A percentile compares a stretch with the other conserved stretches of the same genome.
Evolutionary conservation across 2,113 vertebrate species (phyloP).

Genomic region (Rynchops niger): DNA sequence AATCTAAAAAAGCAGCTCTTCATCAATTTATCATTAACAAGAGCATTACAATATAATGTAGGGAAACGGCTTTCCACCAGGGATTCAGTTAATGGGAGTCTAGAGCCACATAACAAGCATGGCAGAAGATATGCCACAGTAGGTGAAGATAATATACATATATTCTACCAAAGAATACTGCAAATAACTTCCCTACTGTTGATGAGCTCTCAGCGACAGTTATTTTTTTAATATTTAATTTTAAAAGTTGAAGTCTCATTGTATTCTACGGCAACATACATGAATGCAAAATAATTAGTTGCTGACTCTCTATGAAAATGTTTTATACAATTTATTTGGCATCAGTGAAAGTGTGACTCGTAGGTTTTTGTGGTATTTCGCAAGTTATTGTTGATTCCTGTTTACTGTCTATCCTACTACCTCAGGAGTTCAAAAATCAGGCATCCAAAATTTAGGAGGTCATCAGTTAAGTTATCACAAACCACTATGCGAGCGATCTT

Average conservation of each 20-base stretch:
- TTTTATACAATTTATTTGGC: conserved; percentile 1
- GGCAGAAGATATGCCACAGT: conserved; percentile 66
- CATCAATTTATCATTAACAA: conserved; percentile 96
- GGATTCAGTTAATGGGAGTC: conserved; percentile 83
- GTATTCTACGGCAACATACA: conserved; percentile 3
- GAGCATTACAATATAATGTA: conserved; percentile 83
- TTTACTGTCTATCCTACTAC: background rate
- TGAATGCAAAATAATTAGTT: background rate
- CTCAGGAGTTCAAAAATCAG: background rate
- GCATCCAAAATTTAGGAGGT: background rate
- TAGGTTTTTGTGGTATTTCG: background rate
- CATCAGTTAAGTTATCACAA: background rate
- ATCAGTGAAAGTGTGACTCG: background rate
- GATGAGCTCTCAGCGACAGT: conserved; percentile 28
- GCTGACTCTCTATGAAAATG: background rate
- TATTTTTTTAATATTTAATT: conserved; percentile 26
- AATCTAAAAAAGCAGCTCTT: conserved; percentile 87
- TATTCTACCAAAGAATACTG: conserved; percentile 54
- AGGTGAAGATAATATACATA: conserved; percentile 73
- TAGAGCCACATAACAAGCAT: conserved; percentile 78
- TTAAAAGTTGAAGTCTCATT: background rate
- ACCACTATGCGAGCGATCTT: background rate
- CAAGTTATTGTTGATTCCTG: background rate
- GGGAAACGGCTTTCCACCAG: conserved; percentile 79
- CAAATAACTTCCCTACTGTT: conserved; percentile 60